Evolutionary conservation across 1,140 invertebrate species (phyloP), one percentile per base, ranked within the genome.

Genomic region (Ceratoteleas bidentatus): DNA sequence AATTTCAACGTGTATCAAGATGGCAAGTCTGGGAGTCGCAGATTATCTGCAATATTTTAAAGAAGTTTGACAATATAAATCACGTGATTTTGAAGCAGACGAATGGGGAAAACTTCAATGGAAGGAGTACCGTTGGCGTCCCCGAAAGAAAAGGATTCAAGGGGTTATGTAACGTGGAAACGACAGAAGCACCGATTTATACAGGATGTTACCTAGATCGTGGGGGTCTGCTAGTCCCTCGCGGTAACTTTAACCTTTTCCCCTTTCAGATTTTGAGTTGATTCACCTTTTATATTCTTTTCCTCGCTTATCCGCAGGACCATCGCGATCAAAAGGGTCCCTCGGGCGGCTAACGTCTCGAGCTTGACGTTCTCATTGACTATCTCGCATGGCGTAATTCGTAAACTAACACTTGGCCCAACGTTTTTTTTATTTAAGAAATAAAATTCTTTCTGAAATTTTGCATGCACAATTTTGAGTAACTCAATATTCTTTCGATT

Each of bases 101-200:
- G 76, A 81, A 58, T 65, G 76, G 62, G 68, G 68, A 79, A 85
- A 87, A 82, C 75, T 84, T 78, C 76, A 84, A 70, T 74, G 62
- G 77, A 78, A 65, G 47, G 32, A 73, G 62, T 78, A 65, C 73
- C 74, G 69, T 65, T 79, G 68, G 53, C 8, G 11, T 69, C n/a
- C 6, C 3, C 16, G 53, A 75, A 77, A 80, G 78, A 84, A 86
- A 82, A 82, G 72, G 65, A 81, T 80, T 82, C 77, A 88, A 88
- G 88, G 88, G 89, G 88, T 89, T 89, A 85, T 72, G 84, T 85
- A 88, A 87, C 85, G 85, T 85, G 61, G 73, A 80, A 72, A 72
- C 81, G 82, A 86, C 88, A 81, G 49, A 40, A 77, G 56, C 73
- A 49, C 84, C 79, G 85, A 87, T 86, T 84, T 81, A 78, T 83